These are phyloP conservation scores for Eristalis arbustorum DNA, from an alignment of 2,888 invertebrate species.

Conservation along the genomic window DNA sequence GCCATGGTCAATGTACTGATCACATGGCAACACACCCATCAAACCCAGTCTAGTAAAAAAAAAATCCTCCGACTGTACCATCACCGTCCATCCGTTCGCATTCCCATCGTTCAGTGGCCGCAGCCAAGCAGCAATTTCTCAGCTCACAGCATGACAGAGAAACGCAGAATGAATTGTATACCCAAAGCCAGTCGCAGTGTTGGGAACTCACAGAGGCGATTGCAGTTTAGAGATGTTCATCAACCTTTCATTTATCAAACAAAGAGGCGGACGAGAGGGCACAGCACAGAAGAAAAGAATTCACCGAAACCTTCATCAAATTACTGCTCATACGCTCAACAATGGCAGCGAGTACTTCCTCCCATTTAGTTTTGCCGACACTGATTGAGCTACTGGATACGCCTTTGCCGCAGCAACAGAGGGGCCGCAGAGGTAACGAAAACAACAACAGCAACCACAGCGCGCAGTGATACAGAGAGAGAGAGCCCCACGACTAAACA, in stretches of 20 bases:
- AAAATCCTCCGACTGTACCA: background rate
- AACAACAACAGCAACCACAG: background rate
- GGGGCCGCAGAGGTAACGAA: background rate
- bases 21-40: too few relatives aligned
- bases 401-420: constrained; percentile 47
- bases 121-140: background rate
- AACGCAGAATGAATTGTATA: background rate
- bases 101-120: background rate
- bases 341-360: constrained; percentile 65
- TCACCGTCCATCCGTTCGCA: background rate
- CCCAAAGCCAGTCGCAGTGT: constrained; percentile 1
- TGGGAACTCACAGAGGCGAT: constrained; percentile 8
- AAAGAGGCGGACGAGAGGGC: constrained; percentile 19
- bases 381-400: constrained; percentile 70
- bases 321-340: constrained; percentile 60
- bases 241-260: constrained; percentile 49
- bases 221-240: constrained; percentile 54
- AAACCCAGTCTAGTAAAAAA: background rate
- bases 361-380: constrained; percentile 69
- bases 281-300: constrained; percentile 28
- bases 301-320: constrained; percentile 54
- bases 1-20: too few relatives aligned
- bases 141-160: background rate
- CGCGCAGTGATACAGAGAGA: constrained; percentile 6
- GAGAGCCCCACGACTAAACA: background rate